A percentile compares a stretch with the other conserved stretches of the same genome.
Evolutionary conservation across 2,113 vertebrate species (phyloP).

Genomic region (Cnemophilus loriae): DNA sequence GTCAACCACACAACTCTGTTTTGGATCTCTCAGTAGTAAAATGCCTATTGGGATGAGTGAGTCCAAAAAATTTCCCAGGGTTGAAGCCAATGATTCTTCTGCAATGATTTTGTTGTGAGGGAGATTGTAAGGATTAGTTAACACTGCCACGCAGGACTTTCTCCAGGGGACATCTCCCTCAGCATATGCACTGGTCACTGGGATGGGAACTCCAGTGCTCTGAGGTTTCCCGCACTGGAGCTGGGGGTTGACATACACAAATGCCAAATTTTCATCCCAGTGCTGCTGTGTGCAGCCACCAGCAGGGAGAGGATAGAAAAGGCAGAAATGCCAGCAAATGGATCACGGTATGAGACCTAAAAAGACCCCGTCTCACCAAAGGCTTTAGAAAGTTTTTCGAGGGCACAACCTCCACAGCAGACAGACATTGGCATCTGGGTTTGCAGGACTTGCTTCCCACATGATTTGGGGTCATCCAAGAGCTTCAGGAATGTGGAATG

Average conservation of each 20-base stretch:
- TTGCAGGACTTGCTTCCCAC: neutral
- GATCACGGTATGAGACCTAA: neutral
- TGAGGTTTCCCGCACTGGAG: neutral
- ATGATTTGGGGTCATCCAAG: neutral
- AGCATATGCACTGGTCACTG: neutral
- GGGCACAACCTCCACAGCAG: neutral
- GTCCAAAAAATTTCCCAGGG: neutral
- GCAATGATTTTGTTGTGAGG: neutral
- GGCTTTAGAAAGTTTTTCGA: neutral
- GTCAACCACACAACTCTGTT: neutral
- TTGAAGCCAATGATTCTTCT: neutral
- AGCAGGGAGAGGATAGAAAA: neutral
- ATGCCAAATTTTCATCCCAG: neutral
- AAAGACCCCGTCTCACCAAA: rapidly evolving
- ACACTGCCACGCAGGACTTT: neutral
- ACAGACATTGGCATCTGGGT: rapidly evolving
- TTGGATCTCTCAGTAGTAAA: neutral
- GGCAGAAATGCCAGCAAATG: rapidly evolving
- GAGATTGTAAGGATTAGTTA: neutral
- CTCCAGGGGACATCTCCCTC: neutral
- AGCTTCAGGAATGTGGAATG: neutral
- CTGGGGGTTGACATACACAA: neutral
- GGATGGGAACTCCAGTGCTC: neutral
- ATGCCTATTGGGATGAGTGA: neutral
- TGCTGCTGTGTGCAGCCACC: neutral